These are phyloP conservation scores for Strigamia transsilvanica DNA, from an alignment of 2,888 invertebrate genomes.

Conservation along the genomic window DNA sequence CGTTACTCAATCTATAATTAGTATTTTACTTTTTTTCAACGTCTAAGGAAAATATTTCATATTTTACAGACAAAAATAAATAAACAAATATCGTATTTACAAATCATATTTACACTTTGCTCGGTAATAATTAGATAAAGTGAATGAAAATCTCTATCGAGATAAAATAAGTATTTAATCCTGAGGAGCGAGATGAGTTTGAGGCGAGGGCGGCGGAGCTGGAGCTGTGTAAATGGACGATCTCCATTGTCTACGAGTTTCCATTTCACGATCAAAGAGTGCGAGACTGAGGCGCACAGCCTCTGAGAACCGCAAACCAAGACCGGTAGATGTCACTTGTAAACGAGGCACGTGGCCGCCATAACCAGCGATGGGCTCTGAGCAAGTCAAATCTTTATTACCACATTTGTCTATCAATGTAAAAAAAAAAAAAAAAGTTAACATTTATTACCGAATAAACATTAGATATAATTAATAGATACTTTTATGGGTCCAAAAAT, in stretches of 20 bases:
- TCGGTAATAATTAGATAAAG: no score
- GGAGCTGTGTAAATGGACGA: neutral
- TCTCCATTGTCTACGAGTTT: neutral
- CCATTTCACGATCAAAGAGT: conserved; percentile 23
- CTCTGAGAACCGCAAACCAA: conserved; percentile 41
- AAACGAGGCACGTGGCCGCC: conserved; percentile 38
- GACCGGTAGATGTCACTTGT: neutral
- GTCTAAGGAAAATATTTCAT: neutral
- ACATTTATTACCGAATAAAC: neutral
- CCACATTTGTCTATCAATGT: neutral
- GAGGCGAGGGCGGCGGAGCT: neutral
- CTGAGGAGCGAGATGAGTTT: neutral
- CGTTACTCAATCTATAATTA: neutral
- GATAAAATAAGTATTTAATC: neutral
- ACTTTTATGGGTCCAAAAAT: neutral
- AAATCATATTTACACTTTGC: neutral
- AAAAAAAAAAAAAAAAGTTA: neutral
- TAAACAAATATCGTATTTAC: conserved; percentile 11
- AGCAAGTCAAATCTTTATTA: neutral
- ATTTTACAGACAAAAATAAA: neutral
- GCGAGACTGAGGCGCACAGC: conserved; percentile 43
- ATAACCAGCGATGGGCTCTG: conserved; percentile 41
- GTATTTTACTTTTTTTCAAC: neutral
- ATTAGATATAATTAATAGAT: neutral
- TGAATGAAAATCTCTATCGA: no score